Percentiles rank a stretch among this genome's conserved stretches.
phyloP scores from a whole-genome alignment of 2,888 invertebrate species.

The Macrophya annulata region DNA sequence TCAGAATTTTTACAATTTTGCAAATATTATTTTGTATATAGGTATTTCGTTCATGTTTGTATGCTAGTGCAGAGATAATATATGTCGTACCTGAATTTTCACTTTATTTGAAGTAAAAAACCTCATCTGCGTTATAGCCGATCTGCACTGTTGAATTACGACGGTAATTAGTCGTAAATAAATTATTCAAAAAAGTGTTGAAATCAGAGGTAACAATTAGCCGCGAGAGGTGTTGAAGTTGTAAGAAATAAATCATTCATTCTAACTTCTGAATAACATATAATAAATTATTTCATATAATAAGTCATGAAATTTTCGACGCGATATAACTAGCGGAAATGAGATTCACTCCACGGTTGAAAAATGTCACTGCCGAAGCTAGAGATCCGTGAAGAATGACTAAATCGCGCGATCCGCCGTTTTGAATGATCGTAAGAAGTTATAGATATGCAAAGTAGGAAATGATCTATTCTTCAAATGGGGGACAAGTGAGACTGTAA shows the following conservation, averaged over 20 bases:
- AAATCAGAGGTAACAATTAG: not conserved
- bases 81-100: not conserved
- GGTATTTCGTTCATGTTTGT: not conserved
- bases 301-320: not conserved
- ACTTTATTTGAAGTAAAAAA: not conserved
- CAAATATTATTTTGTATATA: too few species aligned
- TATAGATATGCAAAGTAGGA: constrained; percentile 31
- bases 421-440: constrained; percentile 33
- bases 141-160: not conserved
- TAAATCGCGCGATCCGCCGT: constrained; percentile 30
- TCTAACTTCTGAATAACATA: not conserved
- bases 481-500: constrained; percentile 36
- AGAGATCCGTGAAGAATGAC: not conserved
- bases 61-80: not conserved
- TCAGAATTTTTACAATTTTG: not conserved
- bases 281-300: not conserved
- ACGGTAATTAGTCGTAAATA: not conserved
- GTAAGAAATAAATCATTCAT: not conserved
- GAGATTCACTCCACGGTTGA: not conserved
- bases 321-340: not conserved
- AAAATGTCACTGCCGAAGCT: not conserved
- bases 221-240: not conserved
- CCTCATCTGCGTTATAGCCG: not conserved
- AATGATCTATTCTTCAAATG: constrained; percentile 25
- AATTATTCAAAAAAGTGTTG: not conserved